Percentiles rank a stretch among this genome's conserved stretches.
These are phyloP conservation scores for Zonitis immaculata DNA, from an alignment of 2,888 invertebrate species.

Conservation along the genomic window DNA sequence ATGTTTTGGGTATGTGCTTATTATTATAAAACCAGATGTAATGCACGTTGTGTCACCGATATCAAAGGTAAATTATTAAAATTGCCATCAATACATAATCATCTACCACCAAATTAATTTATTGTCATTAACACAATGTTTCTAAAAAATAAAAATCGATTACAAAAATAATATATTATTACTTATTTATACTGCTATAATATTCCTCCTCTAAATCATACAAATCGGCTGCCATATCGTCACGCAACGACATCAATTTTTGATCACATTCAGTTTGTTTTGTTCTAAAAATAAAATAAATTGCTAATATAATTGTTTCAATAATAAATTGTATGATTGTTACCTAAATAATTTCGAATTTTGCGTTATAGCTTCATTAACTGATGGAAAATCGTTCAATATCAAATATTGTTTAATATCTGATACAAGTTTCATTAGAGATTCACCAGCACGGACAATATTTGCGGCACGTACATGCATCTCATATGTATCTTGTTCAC, in stretches of 20 bases:
- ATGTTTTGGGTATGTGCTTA: conserved; percentile 38
- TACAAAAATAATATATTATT: conserved; percentile 28
- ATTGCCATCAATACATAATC: conserved; percentile 9
- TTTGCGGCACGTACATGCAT: conserved; percentile 97
- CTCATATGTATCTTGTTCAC: conserved; percentile 93
- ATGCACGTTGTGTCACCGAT: conserved; percentile 21
- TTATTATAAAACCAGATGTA: conserved; percentile 36
- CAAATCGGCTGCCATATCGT: conserved; percentile 92
- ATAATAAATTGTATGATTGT: conserved; percentile 6
- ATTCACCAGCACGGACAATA: conserved; percentile 94
- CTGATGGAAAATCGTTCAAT: conserved; percentile 96
- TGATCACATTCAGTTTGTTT: conserved; percentile 92
- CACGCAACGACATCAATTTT: conserved; percentile 84
- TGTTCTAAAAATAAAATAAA: conserved; percentile 52
- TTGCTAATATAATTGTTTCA: not conserved
- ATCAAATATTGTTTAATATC: conserved; percentile 98
- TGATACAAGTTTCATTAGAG: conserved; percentile 93
- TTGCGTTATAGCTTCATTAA: conserved; percentile 94
- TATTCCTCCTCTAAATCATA: conserved; percentile 92
- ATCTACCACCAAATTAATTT: conserved; percentile 10
- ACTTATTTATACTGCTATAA: conserved; percentile 80
- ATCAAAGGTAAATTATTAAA: not conserved
- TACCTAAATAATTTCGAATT: conserved; percentile 77
- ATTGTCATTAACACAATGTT: too few species aligned
- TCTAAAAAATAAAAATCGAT: too few species aligned